phyloP scores from a whole-genome alignment of 1,140 invertebrate species.

The Armadillidium nasatum region DNA sequence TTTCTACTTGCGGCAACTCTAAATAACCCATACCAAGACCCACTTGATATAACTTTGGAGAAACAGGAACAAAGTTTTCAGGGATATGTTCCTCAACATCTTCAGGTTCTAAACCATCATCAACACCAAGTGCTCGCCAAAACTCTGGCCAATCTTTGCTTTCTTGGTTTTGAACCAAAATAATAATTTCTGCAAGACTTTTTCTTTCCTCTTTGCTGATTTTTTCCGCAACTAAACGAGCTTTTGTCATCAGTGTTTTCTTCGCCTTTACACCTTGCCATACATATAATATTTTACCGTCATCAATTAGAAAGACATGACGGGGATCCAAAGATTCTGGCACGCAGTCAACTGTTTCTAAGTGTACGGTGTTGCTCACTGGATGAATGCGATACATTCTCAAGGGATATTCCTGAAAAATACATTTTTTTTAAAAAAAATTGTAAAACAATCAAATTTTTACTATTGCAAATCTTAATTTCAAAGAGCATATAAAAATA shows the following conservation, averaged over 20 bases:
- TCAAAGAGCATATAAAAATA: no score
- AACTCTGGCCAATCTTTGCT: conserved; percentile 77
- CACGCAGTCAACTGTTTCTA: conserved; percentile 78
- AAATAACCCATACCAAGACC: conserved; percentile 95
- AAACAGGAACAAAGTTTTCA: conserved; percentile 66
- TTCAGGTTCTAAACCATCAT: conserved; percentile 50
- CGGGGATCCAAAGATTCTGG: conserved; percentile 74
- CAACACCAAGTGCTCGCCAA: conserved; percentile 64
- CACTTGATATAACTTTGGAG: conserved; percentile 87
- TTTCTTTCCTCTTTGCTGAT: conserved; percentile 99
- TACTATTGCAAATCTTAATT: not conserved
- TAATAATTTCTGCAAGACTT: conserved; percentile 83
- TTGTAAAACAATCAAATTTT: conserved; percentile 14
- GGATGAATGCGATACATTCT: conserved; percentile 86
- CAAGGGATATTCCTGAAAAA: conserved; percentile 66
- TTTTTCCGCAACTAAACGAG: conserved; percentile 90
- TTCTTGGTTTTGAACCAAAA: conserved; percentile 76
- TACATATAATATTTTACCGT: conserved; percentile 60
- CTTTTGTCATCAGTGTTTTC: conserved; percentile 91
- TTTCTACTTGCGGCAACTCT: conserved; percentile 82
- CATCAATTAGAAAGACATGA: conserved; percentile 89
- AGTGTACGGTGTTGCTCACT: conserved; percentile 75
- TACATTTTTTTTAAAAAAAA: not conserved
- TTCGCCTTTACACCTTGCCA: conserved; percentile 75
- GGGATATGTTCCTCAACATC: conserved; percentile 69